Conservation (phyloP, 2,113 vertebrate genomes). For the Hyperopisus bebe region DNA sequence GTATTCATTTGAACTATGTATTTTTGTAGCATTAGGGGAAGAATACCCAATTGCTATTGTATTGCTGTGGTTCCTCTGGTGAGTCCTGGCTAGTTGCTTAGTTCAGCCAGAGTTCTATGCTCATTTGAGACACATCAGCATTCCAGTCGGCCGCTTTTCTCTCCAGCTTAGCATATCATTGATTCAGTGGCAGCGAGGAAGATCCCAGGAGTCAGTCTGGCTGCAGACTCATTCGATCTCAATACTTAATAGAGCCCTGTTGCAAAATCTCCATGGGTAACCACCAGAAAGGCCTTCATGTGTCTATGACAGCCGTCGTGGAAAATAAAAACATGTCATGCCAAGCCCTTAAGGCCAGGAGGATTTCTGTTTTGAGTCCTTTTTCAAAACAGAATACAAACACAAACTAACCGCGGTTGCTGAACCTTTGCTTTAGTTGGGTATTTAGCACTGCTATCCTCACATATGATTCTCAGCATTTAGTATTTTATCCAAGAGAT, state of each 20-base stretch:
- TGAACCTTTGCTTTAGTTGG: neutral
- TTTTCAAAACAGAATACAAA: neutral
- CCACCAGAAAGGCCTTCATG: neutral
- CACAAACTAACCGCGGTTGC: neutral
- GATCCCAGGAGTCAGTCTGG: conserved; percentile 6
- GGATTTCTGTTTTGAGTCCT: neutral
- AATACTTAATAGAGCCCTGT: neutral
- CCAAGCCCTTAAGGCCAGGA: neutral
- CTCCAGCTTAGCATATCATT: neutral
- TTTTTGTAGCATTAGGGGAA: neutral
- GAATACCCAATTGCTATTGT: neutral
- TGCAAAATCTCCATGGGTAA: neutral
- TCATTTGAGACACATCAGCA: neutral
- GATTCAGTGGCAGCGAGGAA: neutral
- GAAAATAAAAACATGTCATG: neutral
- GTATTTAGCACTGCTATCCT: neutral
- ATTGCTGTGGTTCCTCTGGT: neutral
- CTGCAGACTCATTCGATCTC: neutral
- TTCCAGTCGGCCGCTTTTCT: neutral
- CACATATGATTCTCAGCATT: neutral
- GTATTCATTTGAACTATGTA: neutral
- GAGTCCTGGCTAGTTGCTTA: neutral
- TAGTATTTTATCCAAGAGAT: neutral
- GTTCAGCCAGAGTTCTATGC: conserved; percentile 1
- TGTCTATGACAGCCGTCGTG: neutral